These are phyloP conservation scores for Hirtodrosophila confusa DNA, from an alignment of 2,888 invertebrate genomes.

Conservation along the genomic window DNA sequence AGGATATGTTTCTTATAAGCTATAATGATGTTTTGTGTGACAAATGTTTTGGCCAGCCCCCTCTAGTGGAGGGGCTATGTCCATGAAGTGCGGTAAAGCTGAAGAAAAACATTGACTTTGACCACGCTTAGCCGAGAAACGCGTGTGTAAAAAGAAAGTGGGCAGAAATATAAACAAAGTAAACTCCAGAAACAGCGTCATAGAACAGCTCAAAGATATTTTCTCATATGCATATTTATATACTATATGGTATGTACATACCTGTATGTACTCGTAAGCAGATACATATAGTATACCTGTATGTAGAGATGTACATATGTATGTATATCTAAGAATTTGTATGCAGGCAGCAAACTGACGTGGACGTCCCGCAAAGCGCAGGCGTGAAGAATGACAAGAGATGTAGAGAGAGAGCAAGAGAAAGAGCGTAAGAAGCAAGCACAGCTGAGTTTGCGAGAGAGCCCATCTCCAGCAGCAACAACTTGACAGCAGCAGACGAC, in stretches of 20 bases:
- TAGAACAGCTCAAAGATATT: conserved; percentile 49
- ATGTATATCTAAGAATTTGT: conserved; percentile 26
- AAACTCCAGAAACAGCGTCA: conserved; percentile 28
- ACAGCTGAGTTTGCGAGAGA: conserved; percentile 28
- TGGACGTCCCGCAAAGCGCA: conserved; percentile 61
- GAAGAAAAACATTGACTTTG: conserved; percentile 24
- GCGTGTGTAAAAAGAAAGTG: conserved; percentile 72
- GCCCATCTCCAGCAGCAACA: neutral
- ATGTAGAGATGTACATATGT: neutral
- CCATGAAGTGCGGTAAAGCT: conserved; percentile 2
- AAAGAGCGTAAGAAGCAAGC: conserved; percentile 23
- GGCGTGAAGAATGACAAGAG: conserved; percentile 63
- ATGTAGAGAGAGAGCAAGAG: conserved; percentile 20
- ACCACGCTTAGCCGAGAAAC: conserved; percentile 15
- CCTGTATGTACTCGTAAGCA: too few relatives aligned
- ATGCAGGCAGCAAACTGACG: conserved; percentile 61
- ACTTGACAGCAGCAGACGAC: conserved; percentile 1
- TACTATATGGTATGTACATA: conserved; percentile 1
- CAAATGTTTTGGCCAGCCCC: too few relatives aligned
- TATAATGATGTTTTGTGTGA: too few relatives aligned
- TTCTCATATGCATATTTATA: conserved; percentile 10
- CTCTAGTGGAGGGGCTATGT: too few relatives aligned
- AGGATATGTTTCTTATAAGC: too few relatives aligned
- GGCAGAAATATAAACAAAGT: conserved; percentile 67
- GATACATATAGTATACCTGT: neutral